These are phyloP conservation scores for Allobates femoralis DNA, from an alignment of 2,797 vertebrate species.

Conservation along the genomic window DNA sequence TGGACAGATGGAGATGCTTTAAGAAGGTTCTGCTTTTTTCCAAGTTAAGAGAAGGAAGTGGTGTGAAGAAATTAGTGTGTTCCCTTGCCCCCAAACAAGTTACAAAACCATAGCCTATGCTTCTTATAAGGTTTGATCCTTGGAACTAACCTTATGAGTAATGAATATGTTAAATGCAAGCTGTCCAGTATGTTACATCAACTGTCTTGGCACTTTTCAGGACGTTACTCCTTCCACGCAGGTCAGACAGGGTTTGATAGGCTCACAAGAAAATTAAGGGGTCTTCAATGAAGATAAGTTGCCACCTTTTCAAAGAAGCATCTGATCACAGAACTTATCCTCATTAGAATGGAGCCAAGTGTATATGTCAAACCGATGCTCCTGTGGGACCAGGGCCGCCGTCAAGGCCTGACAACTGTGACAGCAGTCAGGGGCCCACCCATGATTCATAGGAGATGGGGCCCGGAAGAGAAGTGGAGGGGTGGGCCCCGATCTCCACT, in stretches of 20 bases:
- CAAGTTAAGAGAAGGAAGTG: constrained; percentile 55
- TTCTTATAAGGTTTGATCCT: constrained; percentile 22
- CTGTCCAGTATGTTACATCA: not conserved
- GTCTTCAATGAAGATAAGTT: too few species aligned
- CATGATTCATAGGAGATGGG: too few species aligned
- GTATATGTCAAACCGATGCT: too few species aligned
- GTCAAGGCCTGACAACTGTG: too few species aligned
- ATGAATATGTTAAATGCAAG: not conserved
- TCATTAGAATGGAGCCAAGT: too few species aligned
- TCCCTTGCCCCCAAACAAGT: constrained; percentile 43
- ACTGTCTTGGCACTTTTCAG: not conserved
- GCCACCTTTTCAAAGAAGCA: too few species aligned
- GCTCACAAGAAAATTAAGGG: too few species aligned
- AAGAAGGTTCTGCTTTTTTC: constrained; percentile 52
- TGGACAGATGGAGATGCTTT: constrained; percentile 12
- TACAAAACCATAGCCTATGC: constrained; percentile 37
- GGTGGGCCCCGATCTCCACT: too few species aligned
- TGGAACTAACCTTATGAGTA: not conserved
- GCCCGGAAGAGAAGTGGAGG: too few species aligned
- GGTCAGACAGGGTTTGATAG: not conserved
- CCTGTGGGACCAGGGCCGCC: too few species aligned
- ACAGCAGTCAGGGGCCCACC: too few species aligned
- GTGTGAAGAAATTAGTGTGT: constrained; percentile 47
- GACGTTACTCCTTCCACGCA: not conserved
- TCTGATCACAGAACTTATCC: too few species aligned